Base-by-base conservation (phyloP, 1,140 invertebrate genomes). In the Thaumatotibia leucotreta region DNA sequence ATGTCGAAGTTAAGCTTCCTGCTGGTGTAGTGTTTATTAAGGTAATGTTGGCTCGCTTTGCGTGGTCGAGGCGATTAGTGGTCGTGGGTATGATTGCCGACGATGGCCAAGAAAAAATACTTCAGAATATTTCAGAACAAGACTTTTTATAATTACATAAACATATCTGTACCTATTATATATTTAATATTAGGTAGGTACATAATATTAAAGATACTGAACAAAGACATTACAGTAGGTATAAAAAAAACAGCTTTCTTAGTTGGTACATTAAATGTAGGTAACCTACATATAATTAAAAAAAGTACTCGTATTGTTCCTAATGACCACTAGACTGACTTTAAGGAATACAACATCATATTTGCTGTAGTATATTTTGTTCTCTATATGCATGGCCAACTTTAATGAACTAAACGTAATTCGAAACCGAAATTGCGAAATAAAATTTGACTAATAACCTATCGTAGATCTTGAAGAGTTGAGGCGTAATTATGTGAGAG, bases 401-500 rank as follows among this genome's bases (percentile, higher is more conserved):
- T 33, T 39, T 39, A 39, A 39, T 4, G 35, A 14, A 14, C 11
- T 39, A 45, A 45, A 2, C n/a, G 4, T 39, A 39, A 39, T 4
- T 39, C 4, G 17, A 20, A 20, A 20, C 14, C 17, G 14, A 20
- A 31, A 58, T 27, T 58, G 8, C 23, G 23, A 58, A 27, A 27
- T 14, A 27, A 58, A 45, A 58, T 58, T 31, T 58, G 23, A 58
- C 52, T 58, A 58, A 58, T 58, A 58, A 24, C 23, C 11, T 27
- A 27, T 24, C 52, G 24, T 8, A 24, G 27, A 58, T 58, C 24
- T n/a, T 58, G 11, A 58, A 58, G 52, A 58, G 52, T 58, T 31
- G n/a, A 52, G n/a, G 52, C 24, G 24, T 58, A 58, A 58, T 58
- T 58, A 58, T 58, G 52, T 58, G 52, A 58, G 52, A 58, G 52